These are phyloP conservation scores for Deilephila elpenor DNA, from an alignment of 2,888 invertebrate genomes.

Conservation along the genomic window DNA sequence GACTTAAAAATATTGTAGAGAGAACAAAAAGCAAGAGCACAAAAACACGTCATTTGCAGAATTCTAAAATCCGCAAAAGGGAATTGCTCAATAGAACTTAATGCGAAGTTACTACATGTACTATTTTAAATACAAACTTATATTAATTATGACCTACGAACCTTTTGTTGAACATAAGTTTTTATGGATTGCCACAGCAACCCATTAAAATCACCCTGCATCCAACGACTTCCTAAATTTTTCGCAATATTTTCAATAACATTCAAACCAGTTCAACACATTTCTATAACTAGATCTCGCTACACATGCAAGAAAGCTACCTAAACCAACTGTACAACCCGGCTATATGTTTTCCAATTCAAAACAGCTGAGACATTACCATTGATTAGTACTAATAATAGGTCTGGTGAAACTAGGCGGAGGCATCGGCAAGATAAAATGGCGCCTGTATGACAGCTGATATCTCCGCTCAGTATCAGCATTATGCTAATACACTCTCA, in stretches of 20 bases:
- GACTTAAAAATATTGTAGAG: no score
- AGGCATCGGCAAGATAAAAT: conserved; percentile 54
- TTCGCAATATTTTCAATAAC: background rate
- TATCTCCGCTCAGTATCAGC: conserved; percentile 45
- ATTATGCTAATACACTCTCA: conserved; percentile 52
- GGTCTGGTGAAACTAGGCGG: conserved; percentile 48
- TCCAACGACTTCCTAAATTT: no score
- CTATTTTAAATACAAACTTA: no score
- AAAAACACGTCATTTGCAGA: no score
- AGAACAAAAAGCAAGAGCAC: no score
- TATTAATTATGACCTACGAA: no score
- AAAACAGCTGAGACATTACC: conserved; percentile 44
- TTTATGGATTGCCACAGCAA: no score
- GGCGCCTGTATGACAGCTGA: conserved; percentile 51
- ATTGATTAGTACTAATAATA: conserved; percentile 56
- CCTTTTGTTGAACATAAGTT: no score
- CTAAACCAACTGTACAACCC: conserved; percentile 15
- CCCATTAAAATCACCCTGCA: no score
- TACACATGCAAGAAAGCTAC: conserved; percentile 7
- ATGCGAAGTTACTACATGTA: no score
- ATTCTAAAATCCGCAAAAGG: no score
- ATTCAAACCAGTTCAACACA: background rate
- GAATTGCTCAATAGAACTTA: no score
- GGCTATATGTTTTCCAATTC: conserved; percentile 30
- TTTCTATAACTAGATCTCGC: background rate